Percentiles rank a stretch among this genome's conserved stretches.
These are phyloP conservation scores for Periphyllus acericola DNA, from an alignment of 2,888 invertebrate species.

Conservation along the genomic window DNA sequence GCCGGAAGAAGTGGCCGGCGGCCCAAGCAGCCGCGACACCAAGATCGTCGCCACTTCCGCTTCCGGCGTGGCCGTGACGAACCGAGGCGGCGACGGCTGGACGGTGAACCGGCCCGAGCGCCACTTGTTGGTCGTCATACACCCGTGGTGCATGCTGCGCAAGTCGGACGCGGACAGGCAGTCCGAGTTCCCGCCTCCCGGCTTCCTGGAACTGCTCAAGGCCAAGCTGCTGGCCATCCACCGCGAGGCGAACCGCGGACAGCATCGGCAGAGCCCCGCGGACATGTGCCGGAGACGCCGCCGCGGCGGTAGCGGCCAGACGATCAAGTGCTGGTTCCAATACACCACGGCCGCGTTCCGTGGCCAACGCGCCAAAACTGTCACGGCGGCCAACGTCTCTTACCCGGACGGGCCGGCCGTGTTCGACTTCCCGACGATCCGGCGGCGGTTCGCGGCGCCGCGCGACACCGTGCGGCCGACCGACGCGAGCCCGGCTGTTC, in stretches of 20 bases:
- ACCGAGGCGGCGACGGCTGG: background rate
- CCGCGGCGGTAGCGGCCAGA: slow-evolving; percentile 6
- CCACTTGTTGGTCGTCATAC: slow-evolving; percentile 40
- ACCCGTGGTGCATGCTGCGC: slow-evolving; percentile 47
- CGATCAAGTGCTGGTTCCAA: slow-evolving; percentile 40
- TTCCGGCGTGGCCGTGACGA: slow-evolving; percentile 18
- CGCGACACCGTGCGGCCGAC: background rate
- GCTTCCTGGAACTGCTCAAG: slow-evolving; percentile 34
- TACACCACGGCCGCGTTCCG: background rate
- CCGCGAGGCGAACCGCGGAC: background rate
- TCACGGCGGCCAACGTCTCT: background rate
- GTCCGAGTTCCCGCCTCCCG: slow-evolving; percentile 55
- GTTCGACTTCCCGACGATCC: background rate
- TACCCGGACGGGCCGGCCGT: background rate
- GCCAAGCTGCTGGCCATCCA: slow-evolving; percentile 49
- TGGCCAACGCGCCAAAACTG: background rate
- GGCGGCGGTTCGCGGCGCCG: background rate
- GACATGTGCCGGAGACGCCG: background rate
- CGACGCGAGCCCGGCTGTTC: background rate
- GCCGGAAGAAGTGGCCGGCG: background rate
- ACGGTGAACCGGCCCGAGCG: background rate
- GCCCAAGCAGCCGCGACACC: background rate
- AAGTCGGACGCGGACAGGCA: slow-evolving; percentile 36
- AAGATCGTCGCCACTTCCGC: background rate
- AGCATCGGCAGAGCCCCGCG: background rate